Conservation (phyloP, 2,113 vertebrate species). For the Hippocampus barbouri region DNA sequence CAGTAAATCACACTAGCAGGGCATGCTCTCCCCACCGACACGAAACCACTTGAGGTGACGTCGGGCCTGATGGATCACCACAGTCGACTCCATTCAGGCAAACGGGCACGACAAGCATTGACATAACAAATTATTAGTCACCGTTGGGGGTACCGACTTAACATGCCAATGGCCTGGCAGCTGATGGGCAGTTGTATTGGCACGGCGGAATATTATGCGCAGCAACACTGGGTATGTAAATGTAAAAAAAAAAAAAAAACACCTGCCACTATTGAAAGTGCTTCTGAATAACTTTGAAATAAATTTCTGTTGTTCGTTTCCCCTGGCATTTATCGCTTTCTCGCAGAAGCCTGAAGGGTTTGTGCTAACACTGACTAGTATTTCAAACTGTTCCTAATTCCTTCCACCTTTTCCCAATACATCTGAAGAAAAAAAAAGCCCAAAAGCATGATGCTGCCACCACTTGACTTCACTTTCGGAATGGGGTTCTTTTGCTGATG, state of each 20-base stretch:
- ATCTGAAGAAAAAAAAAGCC: too few species aligned
- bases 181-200: conserved; percentile 28
- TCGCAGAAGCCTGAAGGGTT: too few species aligned
- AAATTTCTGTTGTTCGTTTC: too few species aligned
- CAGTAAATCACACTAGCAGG: conserved; percentile 72
- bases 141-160: conserved; percentile 50
- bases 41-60: conserved; percentile 69
- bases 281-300: too few species aligned
- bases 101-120: conserved; percentile 60
- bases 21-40: conserved; percentile 59
- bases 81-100: conserved; percentile 75
- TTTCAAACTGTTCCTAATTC: too few species aligned
- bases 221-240: background rate
- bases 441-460: too few species aligned
- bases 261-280: too few species aligned
- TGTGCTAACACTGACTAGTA: too few species aligned
- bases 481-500: too few species aligned
- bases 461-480: too few species aligned
- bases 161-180: conserved; percentile 33
- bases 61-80: conserved; percentile 70
- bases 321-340: too few species aligned
- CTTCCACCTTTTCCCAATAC: too few species aligned
- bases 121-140: conserved; percentile 79
- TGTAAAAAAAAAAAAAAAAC: background rate
- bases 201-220: background rate